Evolutionary conservation across 2,113 vertebrate genomes (phyloP), one percentile per base, ranked within the genome.

Genomic region (Perca fluviatilis): DNA sequence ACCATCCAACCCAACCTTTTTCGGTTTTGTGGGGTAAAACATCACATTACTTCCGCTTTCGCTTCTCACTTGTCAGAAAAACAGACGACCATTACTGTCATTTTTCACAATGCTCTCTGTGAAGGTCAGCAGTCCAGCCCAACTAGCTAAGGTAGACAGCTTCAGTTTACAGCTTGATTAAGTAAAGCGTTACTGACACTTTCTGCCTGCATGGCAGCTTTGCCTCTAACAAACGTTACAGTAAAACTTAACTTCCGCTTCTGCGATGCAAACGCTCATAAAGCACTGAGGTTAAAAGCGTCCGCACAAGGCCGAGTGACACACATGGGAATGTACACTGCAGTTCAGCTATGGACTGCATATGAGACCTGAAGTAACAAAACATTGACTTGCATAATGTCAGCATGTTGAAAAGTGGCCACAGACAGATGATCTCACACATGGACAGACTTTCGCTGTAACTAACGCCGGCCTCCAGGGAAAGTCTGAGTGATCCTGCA

Each of bases 341-440:
- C 36, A 25, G 76, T 21, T 73, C 84, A 58, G 79, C 80, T 46
- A 70, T 3, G 53, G 25, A 14, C 63, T 27, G 11, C 21, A 51
- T 12, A 46, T 14, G 46, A 21, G n/a, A 33, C 21, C 65, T 25
- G 58, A 6, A 36, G 82, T 66, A 4, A 56, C 79, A 63, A 60
- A 33, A 19, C 11, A 15, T 65, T 3, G 43, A 53, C 80, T 85
- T 85, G 67, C 70, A 25, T 86, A 79, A 84, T 47, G 80, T 57
- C 63, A 33, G 8, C 0, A 46, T 77, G 85, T 60, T 88, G 84
- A 90, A 79, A 61, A 47, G 71, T 13, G 68, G 65, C 60, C 57
- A 6, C 74, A 77, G 82, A 77, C 78, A 21, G 69, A 82, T 83
- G 87, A 89, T 64, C 79, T 82, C 70, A 82, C 79, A 46, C 79